A percentile compares a stretch with the other conserved stretches of the same genome.
Conservation (phyloP, 2,797 vertebrate species). For the Characodon lateralis region DNA sequence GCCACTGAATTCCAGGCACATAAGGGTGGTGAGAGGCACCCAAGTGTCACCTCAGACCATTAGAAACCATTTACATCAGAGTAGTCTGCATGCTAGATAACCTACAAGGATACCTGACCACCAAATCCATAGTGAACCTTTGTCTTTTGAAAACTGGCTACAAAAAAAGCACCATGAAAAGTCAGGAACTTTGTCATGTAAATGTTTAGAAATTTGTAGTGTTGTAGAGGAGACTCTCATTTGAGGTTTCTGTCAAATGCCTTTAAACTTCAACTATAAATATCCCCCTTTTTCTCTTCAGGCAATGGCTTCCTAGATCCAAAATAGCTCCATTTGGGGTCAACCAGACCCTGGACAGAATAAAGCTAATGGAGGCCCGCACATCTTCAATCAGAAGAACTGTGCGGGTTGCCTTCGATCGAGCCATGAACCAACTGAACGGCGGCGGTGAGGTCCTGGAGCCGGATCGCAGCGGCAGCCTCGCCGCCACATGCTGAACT, state of each 20-base stretch:
- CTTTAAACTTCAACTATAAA: background rate
- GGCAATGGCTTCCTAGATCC: conserved; percentile 98
- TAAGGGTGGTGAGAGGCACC: no score
- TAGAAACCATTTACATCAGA: no score
- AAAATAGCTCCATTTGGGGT: conserved; percentile 93
- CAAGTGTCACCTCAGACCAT: no score
- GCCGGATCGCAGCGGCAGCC: conserved; percentile 56
- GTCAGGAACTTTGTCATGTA: no score
- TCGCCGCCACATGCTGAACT: conserved; percentile 82
- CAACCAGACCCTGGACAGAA: conserved; percentile 87
- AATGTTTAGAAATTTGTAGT: no score
- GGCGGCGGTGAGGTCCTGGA: conserved; percentile 79
- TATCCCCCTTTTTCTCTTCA: conserved; percentile 51
- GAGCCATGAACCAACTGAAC: conserved; percentile 89
- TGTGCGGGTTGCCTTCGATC: conserved; percentile 89
- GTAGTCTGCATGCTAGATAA: no score
- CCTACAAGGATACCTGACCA: no score
- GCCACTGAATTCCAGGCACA: no score
- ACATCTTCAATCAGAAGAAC: conserved; percentile 89
- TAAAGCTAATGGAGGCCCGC: conserved; percentile 92
- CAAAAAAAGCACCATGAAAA: no score
- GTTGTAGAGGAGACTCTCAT: no score
- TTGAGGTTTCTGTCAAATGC: background rate
- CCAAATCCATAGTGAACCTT: no score
- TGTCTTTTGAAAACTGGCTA: no score